These are phyloP conservation scores for Tetheella fluctuosa DNA, from an alignment of 2,888 invertebrate genomes.

Conservation along the genomic window DNA sequence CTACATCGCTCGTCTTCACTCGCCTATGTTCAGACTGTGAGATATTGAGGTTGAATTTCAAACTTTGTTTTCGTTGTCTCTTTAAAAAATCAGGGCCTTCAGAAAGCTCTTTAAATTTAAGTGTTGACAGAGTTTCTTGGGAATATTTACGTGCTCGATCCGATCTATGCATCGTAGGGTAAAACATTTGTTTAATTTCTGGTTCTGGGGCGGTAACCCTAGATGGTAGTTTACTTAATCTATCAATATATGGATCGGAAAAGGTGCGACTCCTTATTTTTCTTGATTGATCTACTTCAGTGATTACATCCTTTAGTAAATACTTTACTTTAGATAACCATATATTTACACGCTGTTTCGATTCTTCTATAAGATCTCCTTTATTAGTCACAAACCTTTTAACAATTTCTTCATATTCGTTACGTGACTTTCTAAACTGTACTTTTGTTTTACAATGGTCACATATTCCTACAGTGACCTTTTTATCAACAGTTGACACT, in stretches of 20 bases:
- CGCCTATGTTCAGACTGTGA: not conserved
- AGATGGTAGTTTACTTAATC: constrained; percentile 16
- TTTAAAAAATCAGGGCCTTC: not conserved
- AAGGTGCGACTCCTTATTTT: constrained; percentile 15
- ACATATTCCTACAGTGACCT: constrained; percentile 56
- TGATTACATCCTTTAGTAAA: constrained; percentile 29
- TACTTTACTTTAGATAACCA: constrained; percentile 42
- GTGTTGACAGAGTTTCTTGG: not conserved
- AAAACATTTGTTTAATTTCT: constrained; percentile 14
- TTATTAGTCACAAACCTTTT: constrained; percentile 48
- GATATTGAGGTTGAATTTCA: not conserved
- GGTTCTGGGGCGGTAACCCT: not conserved
- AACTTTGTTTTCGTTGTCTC: not conserved
- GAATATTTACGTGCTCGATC: not conserved
- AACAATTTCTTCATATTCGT: constrained; percentile 52
- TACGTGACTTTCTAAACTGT: constrained; percentile 41
- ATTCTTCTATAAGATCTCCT: constrained; percentile 42
- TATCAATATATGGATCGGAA: constrained; percentile 29
- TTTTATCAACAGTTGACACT: constrained; percentile 42
- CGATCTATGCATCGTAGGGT: not conserved
- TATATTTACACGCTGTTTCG: constrained; percentile 33
- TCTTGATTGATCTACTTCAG: constrained; percentile 13
- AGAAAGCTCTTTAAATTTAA: not conserved
- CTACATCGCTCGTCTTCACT: not conserved
- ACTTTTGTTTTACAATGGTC: constrained; percentile 52